A percentile compares a stretch with the other conserved stretches of the same genome.
phyloP scores from a whole-genome alignment of 1,140 invertebrate genomes.

The Leucophenga varia region DNA sequence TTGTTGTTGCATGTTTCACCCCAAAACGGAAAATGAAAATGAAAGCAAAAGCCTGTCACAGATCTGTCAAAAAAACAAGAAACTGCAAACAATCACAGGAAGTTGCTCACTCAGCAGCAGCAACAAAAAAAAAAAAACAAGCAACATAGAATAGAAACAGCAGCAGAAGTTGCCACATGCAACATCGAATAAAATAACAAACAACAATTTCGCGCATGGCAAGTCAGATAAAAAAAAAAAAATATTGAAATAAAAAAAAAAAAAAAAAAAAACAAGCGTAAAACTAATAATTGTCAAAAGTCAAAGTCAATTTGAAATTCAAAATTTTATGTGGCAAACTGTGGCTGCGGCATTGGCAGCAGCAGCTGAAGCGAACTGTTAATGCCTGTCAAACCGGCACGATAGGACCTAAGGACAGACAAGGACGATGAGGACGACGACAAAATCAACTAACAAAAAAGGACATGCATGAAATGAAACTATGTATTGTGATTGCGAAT shows the following conservation, averaged over 20 bases:
- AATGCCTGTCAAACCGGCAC: background rate
- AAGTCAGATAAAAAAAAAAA: constrained; percentile 34
- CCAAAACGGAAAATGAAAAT: constrained; percentile 4
- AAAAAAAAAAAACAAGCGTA: constrained; percentile 33
- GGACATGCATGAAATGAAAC: constrained; percentile 17
- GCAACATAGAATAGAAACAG: background rate
- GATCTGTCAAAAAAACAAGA: constrained; percentile 48
- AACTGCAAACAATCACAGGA: constrained; percentile 52
- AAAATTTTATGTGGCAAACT: constrained; percentile 9
- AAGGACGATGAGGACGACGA: constrained; percentile 20
- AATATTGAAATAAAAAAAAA: constrained; percentile 9
- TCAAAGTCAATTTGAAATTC: constrained; percentile 41
- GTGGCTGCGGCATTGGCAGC: constrained; percentile 14
- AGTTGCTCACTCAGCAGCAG: constrained; percentile 36
- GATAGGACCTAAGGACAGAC: constrained; percentile 1
- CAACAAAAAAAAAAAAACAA: constrained; percentile 9
- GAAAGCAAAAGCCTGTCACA: constrained; percentile 37
- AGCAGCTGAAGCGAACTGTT: too few species aligned
- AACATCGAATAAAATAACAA: constrained; percentile 37
- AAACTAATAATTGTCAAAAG: constrained; percentile 52
- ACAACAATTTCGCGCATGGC: constrained; percentile 50
- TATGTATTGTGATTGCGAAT: constrained; percentile 20
- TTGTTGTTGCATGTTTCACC: constrained; percentile 11
- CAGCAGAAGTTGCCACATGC: constrained; percentile 14
- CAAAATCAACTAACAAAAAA: background rate